Percentiles rank a stretch among this genome's conserved stretches.
Conservation (phyloP, 64 coral and sea anemone species). For the Montipora cactus region DNA sequence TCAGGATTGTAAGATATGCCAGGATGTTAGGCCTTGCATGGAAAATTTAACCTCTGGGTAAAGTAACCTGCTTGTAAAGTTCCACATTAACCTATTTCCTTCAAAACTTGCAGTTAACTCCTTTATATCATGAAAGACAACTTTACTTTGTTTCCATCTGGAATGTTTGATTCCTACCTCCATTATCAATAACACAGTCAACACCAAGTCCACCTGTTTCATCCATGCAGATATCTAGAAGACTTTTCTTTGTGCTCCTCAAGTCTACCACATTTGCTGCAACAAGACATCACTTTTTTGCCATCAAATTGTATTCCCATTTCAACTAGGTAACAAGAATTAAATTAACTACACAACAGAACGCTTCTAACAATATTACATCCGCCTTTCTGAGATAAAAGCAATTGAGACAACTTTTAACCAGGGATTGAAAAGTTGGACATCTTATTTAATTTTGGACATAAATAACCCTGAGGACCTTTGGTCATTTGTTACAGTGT, state of each 20-base stretch:
- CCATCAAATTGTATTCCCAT: too few relatives aligned
- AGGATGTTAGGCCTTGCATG: neutral
- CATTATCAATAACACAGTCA: constrained; percentile 97
- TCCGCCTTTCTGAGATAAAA: too few relatives aligned
- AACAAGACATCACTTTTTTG: neutral
- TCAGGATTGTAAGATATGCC: too few relatives aligned
- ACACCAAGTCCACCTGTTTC: constrained; percentile 96
- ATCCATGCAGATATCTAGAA: constrained; percentile 87
- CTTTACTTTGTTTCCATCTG: neutral
- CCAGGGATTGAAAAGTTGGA: too few relatives aligned
- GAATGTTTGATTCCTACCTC: constrained; percentile 62
- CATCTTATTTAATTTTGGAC: too few relatives aligned
- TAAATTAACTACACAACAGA: too few relatives aligned
- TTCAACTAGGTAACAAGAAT: neutral
- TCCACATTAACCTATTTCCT: too few relatives aligned
- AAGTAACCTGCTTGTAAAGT: too few relatives aligned
- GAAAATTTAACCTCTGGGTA: neutral
- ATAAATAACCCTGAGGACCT: too few relatives aligned
- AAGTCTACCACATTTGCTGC: constrained; percentile 92
- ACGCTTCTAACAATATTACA: too few relatives aligned
- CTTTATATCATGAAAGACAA: neutral
- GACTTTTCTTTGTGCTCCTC: constrained; percentile 70
- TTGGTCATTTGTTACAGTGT: too few relatives aligned
- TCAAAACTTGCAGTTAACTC: neutral
- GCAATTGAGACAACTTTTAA: too few relatives aligned